Percentiles rank a stretch among this genome's conserved stretches.
These are phyloP conservation scores for Malurus leucopterus DNA, from an alignment of 2,797 vertebrate genomes.

Conservation along the genomic window DNA sequence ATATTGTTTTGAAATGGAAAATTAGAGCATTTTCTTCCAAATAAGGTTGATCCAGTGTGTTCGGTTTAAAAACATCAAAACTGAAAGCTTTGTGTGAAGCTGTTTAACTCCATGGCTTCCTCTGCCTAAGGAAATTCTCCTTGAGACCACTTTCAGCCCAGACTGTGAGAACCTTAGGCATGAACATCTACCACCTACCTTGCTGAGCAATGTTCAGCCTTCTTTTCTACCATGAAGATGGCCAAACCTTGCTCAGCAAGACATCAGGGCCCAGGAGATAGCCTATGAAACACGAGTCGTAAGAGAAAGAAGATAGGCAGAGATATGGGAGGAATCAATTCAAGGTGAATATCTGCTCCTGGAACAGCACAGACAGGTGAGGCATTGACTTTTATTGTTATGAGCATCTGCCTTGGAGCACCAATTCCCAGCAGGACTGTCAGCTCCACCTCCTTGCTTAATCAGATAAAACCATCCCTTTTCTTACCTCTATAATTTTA, in stretches of 20 bases:
- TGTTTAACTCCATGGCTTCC: not conserved
- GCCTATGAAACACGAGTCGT: not conserved
- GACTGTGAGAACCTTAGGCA: not conserved
- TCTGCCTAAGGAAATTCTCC: not conserved
- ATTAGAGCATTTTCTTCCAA: not conserved
- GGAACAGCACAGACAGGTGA: not conserved
- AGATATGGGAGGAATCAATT: not conserved
- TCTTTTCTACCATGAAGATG: not conserved
- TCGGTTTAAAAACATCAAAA: not conserved
- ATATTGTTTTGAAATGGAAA: not conserved
- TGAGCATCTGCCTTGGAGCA: not conserved
- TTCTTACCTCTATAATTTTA: not conserved
- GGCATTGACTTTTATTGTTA: constrained; percentile 2
- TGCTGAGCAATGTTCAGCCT: too few relatives aligned
- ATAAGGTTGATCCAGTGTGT: not conserved
- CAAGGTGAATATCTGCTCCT: constrained; percentile 10
- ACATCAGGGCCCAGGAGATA: not conserved
- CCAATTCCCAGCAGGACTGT: not conserved
- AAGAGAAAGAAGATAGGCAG: not conserved
- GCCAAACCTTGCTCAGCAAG: not conserved
- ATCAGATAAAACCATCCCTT: constrained; percentile 4
- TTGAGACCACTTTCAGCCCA: not conserved
- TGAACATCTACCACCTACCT: not conserved
- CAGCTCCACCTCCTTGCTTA: not conserved
- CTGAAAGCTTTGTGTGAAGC: not conserved